Evolutionary conservation across 2,113 vertebrate genomes (phyloP).

Genomic region (Tetrax tetrax): DNA sequence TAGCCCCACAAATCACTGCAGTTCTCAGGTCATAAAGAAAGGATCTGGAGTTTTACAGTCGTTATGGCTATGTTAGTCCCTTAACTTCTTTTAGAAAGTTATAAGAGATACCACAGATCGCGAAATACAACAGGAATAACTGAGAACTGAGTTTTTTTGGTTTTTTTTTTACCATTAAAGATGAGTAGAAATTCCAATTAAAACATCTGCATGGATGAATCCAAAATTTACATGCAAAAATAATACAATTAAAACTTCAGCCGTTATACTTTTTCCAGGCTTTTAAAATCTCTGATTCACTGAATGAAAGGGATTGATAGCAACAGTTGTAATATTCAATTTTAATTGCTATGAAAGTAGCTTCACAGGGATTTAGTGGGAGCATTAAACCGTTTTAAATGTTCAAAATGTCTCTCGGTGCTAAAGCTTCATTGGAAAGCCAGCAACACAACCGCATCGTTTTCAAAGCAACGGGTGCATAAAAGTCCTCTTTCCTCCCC

Average conservation of each 20-base stretch:
- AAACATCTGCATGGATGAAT: neutral
- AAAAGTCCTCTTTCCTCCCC: rapidly evolving
- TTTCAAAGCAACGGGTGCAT: neutral
- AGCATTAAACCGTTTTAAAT: rapidly evolving
- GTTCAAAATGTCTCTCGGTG: rapidly evolving
- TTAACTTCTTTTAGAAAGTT: neutral
- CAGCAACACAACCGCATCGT: rapidly evolving
- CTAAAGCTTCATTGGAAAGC: neutral
- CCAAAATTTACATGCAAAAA: neutral
- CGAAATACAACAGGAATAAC: neutral
- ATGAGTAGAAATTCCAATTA: neutral
- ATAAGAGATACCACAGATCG: neutral
- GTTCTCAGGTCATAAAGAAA: neutral
- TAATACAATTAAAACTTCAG: neutral
- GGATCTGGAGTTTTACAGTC: neutral
- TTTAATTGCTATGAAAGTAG: neutral
- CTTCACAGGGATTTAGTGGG: rapidly evolving
- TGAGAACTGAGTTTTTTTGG: no score
- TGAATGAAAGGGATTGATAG: neutral
- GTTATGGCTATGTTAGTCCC: neutral
- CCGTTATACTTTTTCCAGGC: neutral
- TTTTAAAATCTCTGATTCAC: neutral
- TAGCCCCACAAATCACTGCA: neutral
- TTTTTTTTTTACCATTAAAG: neutral
- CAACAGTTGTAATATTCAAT: neutral